Evolutionary conservation across 37 sponge, comb jelly and placozoan species (phyloP).

Genomic region (Mnemiopsis leidyi): DNA sequence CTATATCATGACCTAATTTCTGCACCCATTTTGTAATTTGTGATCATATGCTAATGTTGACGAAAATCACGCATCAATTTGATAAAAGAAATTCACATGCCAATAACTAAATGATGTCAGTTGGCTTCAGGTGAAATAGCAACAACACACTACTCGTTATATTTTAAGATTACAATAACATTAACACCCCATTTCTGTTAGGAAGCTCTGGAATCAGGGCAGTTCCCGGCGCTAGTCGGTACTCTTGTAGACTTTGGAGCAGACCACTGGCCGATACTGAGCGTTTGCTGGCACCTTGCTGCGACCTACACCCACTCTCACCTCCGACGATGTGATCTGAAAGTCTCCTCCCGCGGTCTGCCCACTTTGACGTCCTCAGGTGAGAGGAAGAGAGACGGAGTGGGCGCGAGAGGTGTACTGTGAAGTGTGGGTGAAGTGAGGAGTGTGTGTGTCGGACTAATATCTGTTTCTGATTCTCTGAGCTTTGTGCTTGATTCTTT

Average conservation of each 20-base stretch:
- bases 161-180: background rate
- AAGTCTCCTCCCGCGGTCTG: background rate
- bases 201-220: background rate
- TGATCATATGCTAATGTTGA: no score
- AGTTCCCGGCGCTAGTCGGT: background rate
- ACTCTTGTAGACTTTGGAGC: constrained; percentile 1
- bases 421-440: background rate
- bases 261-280: constrained; percentile 24
- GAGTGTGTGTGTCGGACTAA: background rate
- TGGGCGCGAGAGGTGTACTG: no score
- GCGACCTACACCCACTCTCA: constrained; percentile 24
- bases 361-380: background rate
- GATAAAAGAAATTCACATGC: no score
- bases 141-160: no score
- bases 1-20: no score
- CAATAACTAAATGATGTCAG: no score
- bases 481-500: background rate
- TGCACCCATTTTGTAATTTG: no score
- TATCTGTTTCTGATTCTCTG: background rate
- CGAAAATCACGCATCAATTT: no score
- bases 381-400: no score
- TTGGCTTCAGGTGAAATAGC: no score
- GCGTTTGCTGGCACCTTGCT: constrained; percentile 22
- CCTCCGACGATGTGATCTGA: background rate
- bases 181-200: constrained; percentile 3